phyloP scores from a whole-genome alignment of 2,113 vertebrate species.

The Nyctibius bracteatus region DNA sequence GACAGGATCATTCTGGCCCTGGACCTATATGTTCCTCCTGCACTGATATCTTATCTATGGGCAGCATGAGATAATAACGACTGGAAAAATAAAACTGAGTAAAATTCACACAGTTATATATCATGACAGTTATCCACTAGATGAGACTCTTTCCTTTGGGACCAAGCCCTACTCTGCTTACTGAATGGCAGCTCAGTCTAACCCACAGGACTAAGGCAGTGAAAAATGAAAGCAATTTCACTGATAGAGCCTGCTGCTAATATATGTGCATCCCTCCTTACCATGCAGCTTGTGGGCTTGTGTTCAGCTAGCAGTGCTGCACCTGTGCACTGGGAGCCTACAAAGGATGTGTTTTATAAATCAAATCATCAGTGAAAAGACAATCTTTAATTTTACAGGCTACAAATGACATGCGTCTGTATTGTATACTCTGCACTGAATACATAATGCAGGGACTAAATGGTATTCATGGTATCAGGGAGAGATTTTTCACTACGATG shows the following conservation, averaged over 20 bases:
- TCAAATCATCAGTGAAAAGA: not conserved
- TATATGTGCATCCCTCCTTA: not conserved
- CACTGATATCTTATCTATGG: not conserved
- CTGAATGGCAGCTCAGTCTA: not conserved
- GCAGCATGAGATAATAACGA: not conserved
- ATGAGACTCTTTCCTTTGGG: not conserved
- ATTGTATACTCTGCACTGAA: not conserved
- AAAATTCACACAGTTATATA: not conserved
- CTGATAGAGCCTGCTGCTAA: not conserved
- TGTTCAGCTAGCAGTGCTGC: not conserved
- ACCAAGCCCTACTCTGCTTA: not conserved
- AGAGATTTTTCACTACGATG: not conserved
- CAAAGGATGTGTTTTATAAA: not conserved
- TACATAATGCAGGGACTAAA: not conserved
- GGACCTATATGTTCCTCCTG: not conserved
- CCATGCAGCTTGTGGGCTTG: accelerated
- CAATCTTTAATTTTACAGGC: not conserved
- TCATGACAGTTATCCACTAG: not conserved
- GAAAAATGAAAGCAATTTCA: not conserved
- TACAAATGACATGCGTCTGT: not conserved
- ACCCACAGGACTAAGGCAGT: not conserved
- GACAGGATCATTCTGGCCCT: not conserved
- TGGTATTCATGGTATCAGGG: not conserved
- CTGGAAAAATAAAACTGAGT: not conserved
- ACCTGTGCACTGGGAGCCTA: not conserved